These are phyloP conservation scores for Habropoda laboriosa DNA, from an alignment of 1,140 invertebrate species.

Conservation along the genomic window DNA sequence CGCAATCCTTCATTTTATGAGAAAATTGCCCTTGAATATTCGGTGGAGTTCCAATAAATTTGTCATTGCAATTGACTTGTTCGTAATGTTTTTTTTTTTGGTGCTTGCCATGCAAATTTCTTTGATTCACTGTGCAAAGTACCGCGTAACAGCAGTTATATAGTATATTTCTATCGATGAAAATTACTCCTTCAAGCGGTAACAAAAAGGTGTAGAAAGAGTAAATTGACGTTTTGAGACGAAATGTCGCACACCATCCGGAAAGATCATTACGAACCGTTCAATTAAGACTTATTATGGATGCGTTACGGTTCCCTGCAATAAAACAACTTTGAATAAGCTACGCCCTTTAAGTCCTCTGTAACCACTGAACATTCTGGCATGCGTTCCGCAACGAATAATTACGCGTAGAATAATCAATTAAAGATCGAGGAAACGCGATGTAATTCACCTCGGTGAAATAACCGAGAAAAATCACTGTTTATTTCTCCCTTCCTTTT, in stretches of 20 bases:
- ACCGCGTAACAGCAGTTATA: not conserved
- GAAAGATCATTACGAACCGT: not conserved
- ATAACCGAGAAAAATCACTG: too few species aligned
- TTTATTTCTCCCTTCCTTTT: too few species aligned
- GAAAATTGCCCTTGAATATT: too few species aligned
- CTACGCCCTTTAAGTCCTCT: not conserved
- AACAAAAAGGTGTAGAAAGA: not conserved
- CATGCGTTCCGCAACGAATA: not conserved
- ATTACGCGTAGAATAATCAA: slow-evolving; percentile 11
- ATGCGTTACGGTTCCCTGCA: not conserved
- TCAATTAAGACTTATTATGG: slow-evolving; percentile 13
- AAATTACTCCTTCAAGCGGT: too few species aligned
- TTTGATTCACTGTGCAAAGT: not conserved
- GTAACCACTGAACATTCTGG: slow-evolving; percentile 12
- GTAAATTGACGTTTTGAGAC: not conserved
- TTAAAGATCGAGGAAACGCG: not conserved
- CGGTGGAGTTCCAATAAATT: too few species aligned
- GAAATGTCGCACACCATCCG: not conserved
- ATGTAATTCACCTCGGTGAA: not conserved
- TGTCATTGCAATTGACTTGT: too few species aligned
- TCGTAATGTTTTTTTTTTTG: too few species aligned
- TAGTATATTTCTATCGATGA: not conserved
- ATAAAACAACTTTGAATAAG: not conserved
- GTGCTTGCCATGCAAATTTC: too few species aligned
- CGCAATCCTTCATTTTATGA: too few species aligned